Conservation (phyloP, 2,797 vertebrate species). For the Champsocephalus gunnari region DNA sequence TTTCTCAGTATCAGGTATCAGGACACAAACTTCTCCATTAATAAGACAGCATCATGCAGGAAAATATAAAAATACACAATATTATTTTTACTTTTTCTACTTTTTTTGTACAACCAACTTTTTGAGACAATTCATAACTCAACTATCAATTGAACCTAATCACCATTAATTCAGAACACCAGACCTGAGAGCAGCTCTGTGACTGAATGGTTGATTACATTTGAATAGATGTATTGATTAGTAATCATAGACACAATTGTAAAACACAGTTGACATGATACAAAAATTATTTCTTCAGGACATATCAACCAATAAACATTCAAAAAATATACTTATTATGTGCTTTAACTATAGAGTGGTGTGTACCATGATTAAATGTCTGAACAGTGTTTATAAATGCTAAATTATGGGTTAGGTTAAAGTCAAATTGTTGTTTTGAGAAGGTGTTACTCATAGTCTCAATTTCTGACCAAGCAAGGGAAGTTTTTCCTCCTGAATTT, state of each 20-base stretch:
- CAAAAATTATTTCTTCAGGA: not conserved
- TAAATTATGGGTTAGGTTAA: not conserved
- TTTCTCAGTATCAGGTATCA: slow-evolving; percentile 16
- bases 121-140: not conserved
- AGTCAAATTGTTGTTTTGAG: not conserved
- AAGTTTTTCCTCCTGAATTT: not conserved
- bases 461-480: too few relatives aligned
- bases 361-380: not conserved
- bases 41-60: not conserved
- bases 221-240: not conserved
- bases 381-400: not conserved
- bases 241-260: not conserved
- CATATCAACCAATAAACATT: too few relatives aligned
- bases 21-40: not conserved
- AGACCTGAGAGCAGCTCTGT: not conserved
- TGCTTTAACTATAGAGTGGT: not conserved
- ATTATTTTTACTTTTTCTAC: not conserved
- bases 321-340: too few relatives aligned
- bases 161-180: not conserved
- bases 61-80: slow-evolving; percentile 1
- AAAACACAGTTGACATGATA: not conserved
- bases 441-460: too few relatives aligned
- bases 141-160: not conserved
- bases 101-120: not conserved
- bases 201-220: not conserved